Base-by-base conservation (phyloP, 2,113 vertebrate genomes). In the Psettodes erumei region DNA sequence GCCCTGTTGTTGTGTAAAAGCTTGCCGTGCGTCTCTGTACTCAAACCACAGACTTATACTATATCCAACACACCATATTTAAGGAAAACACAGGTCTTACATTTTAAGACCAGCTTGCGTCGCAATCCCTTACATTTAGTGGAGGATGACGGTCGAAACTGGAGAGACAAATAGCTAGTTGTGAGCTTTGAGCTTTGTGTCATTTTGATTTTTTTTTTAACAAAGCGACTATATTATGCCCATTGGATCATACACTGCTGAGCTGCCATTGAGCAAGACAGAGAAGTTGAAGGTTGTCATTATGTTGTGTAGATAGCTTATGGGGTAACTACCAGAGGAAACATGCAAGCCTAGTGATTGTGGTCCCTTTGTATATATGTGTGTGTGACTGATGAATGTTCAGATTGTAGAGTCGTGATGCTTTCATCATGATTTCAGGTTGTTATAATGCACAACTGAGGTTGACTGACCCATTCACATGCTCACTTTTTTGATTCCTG, bases 1-100 rank as follows among this genome's bases (percentile, higher is more conserved):
- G 71, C 71, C 56, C 32, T 73, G 65, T 70, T 82, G 85, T 84
- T 88, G 79, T 85, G 77, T 86, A 64, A 80, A 86, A 40, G 48
- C 71, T 60, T 79, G 67, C 71, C 62, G 64, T 75, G 61, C 48
- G 47, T 83, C 28, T 70, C 42, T 69, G 33, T 53, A 8, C 25
- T 70, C 63, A 33, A 32, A 71, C 83, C 79, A 67, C 75, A 86
- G 73, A 56, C 65, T 69, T 67, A 23, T 25, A 32, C 42, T 50
- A 38, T 59, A 73, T 58, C 32, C 38, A 67, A 61, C 33, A 68
- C 43, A 40, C 70, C 56, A 19, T 82, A 61, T 72, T 86, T 79
- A 67, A 74, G 71, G 62, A 70, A 87, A 81, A 79, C 64, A 77
- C 68, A 65, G 54, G 72, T 28, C 38, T 75, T 63, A 56, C 6